Conservation (phyloP, 1,140 invertebrate species). For the roundworm (Caenorhabditis elegans) region WBcel235 BX284606.5:9576001-9576500, state of each 20-base stretch:
- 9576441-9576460: not conserved
- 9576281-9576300: no score
- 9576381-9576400: no score
- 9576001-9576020: not conserved
- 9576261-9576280: no score
- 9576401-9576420: no score
- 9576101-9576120: not conserved
- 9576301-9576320: no score
- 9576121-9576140: not conserved
- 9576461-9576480: not conserved
- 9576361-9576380: no score
- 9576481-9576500: no score
- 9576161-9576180: not conserved
- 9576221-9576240: no score
- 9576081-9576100: slow-evolving; percentile 16
- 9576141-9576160: no score
- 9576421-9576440: not conserved
- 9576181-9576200: not conserved
- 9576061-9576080: not conserved
- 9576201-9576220: not conserved
- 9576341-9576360: no score
- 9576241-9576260: no score
- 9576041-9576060: not conserved
- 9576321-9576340: no score
- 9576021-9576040: not conserved